phyloP scores from a whole-genome alignment of 2,113 vertebrate genomes.

The Brevimyrus niger region DNA sequence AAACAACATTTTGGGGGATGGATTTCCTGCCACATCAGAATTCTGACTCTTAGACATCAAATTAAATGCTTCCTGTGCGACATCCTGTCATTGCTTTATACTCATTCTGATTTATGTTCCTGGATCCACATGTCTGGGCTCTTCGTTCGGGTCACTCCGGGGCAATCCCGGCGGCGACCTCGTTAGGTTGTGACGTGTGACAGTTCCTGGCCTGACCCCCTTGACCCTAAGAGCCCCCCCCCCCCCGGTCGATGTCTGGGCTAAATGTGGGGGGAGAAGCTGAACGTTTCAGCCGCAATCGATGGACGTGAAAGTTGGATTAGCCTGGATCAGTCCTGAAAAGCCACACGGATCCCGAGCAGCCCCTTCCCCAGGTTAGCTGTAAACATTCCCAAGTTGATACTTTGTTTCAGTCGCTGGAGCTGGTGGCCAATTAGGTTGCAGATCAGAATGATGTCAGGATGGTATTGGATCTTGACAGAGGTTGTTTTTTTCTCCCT shows the following conservation, averaged over 20 bases:
- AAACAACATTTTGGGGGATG: background rate
- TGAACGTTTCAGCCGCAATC: background rate
- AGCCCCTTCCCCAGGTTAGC: background rate
- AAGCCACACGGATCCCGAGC: background rate
- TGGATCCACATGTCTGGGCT: background rate
- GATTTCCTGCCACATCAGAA: background rate
- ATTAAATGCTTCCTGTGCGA: background rate
- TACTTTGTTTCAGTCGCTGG: background rate
- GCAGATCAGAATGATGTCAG: background rate
- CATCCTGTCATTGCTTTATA: background rate
- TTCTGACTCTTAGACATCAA: background rate
- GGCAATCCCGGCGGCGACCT: background rate
- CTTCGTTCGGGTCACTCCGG: background rate
- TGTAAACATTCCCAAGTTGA: background rate
- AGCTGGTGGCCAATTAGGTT: background rate
- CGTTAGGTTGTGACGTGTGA: background rate
- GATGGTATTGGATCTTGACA: background rate
- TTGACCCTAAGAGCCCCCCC: background rate
- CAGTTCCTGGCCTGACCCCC: background rate
- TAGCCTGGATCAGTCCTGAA: background rate
- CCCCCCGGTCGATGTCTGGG: background rate
- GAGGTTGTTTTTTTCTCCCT: background rate
- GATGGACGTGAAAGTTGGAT: background rate
- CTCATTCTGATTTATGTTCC: background rate
- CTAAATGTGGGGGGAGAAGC: background rate